Evolutionary conservation across 2,797 vertebrate genomes (phyloP), one percentile per base, ranked within the genome.

Genomic region (Capromys pilorides): DNA sequence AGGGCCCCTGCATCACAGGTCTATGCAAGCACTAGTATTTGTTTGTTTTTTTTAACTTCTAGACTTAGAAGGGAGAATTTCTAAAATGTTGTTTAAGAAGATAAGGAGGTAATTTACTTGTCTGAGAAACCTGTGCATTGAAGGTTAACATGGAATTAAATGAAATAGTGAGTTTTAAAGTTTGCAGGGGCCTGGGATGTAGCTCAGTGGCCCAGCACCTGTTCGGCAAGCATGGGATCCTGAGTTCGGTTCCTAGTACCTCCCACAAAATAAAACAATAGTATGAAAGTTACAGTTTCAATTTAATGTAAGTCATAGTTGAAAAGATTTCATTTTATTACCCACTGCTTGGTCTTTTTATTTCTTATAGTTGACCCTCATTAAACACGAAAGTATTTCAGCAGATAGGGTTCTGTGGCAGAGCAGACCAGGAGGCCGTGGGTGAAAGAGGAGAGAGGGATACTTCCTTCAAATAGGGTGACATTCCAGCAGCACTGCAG

Each of bases 101-200:
- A 19, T 81, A 45, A 49, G 54, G 71, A 73, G 21, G 39, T 5
- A 6, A 90, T 26, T 79, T 69, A 69, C 36, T 94, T 8, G 13
- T 88, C 61, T 71, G 79, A 92, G 86, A 92, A 83, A 57, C 0
- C 11, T 95, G 90, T 96, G 49, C 41, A 67, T 18, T 45, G 24
- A 61, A 73, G 88, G 36, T 89, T 83, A 62, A 39, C 73, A 57
- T 36, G 19, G 64, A 45, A 73, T 16, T 4, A 6, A 75, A 59
- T 21, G 31, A 69, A 75, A 79, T 21, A 33, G 64, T 86, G 49
- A 90, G 49, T 71, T 54, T 57, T 75, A 31, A 81, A 84, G 13
- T 49, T 59, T 33, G 7, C 31, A 39, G 62, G 8, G 59, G 59
- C 59, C 24, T 22, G 59, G 59, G 59, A 61, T 61, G 24, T 61